phyloP scores from a whole-genome alignment of 1,140 invertebrate species.

The Lasioglossum baleicum region DNA sequence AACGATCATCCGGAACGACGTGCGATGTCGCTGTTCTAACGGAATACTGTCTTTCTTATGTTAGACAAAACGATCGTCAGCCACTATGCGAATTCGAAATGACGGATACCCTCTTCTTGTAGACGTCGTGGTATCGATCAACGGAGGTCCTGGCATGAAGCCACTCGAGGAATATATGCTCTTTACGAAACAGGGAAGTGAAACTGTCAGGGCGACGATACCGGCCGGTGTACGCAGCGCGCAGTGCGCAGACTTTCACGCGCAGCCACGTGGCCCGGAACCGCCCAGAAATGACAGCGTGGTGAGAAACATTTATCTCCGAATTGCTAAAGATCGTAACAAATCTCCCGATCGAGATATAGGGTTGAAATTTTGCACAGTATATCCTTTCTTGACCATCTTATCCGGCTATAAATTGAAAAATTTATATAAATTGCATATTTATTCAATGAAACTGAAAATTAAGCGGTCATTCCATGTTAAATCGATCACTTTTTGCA shows the following conservation, averaged over 20 bases:
- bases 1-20: not conserved
- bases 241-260: constrained; percentile 88
- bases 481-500: no score
- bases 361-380: no score
- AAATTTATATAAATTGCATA: no score
- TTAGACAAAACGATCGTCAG: constrained; percentile 50
- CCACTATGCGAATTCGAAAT: constrained; percentile 43
- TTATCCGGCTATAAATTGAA: no score
- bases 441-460: no score
- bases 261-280: constrained; percentile 82
- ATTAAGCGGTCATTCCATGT: no score
- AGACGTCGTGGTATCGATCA: constrained; percentile 91
- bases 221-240: constrained; percentile 90
- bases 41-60: constrained; percentile 39
- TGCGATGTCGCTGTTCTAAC: constrained; percentile 16
- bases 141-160: constrained; percentile 87
- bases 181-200: constrained; percentile 89
- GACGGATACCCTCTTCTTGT: constrained; percentile 54
- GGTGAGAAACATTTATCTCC: constrained; percentile 74
- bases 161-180: constrained; percentile 94
- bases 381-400: no score
- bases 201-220: constrained; percentile 90
- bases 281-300: constrained; percentile 85
- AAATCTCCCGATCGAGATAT: no score
- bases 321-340: no score